Conservation (phyloP, 92 coral and sea anemone species). For the Siderastrea siderea region DNA sequence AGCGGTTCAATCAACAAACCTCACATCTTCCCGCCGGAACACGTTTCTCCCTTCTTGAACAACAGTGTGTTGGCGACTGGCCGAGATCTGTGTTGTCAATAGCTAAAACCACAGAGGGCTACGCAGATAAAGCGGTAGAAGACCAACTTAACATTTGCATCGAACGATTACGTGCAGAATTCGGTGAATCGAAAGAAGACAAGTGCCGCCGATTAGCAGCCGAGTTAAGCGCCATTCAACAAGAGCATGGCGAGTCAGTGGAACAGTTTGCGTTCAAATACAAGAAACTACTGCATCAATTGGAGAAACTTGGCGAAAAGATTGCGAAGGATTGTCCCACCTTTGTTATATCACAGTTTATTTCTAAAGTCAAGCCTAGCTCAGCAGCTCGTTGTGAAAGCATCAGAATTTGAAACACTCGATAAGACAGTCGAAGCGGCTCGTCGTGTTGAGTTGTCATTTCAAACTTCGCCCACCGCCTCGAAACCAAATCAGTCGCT, state of each 20-base stretch:
- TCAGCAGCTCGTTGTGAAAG: slow-evolving; percentile 76
- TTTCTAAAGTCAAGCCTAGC: slow-evolving; percentile 69
- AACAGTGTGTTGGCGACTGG: slow-evolving; percentile 76
- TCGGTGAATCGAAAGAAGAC: slow-evolving; percentile 53
- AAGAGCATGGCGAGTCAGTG: slow-evolving; percentile 62
- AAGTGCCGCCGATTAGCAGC: slow-evolving; percentile 55
- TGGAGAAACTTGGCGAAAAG: slow-evolving; percentile 74
- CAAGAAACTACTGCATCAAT: slow-evolving; percentile 67
- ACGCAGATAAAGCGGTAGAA: slow-evolving; percentile 53
- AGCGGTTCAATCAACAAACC: slow-evolving; percentile 69
- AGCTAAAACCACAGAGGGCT: slow-evolving; percentile 57
- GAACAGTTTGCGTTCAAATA: slow-evolving; percentile 69
- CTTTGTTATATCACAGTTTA: slow-evolving; percentile 76
- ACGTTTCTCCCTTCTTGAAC: slow-evolving; percentile 65
- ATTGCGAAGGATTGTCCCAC: slow-evolving; percentile 72
- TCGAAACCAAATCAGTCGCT: slow-evolving; percentile 42
- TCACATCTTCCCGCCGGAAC: slow-evolving; percentile 45
- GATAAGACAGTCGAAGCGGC: slow-evolving; percentile 74
- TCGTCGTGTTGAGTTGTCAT: slow-evolving; percentile 71
- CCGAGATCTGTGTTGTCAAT: slow-evolving; percentile 63
- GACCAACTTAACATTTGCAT: slow-evolving; percentile 53
- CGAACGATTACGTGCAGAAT: slow-evolving; percentile 32
- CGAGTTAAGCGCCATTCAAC: slow-evolving; percentile 44
- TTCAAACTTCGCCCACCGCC: slow-evolving; percentile 34
- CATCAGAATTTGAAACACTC: slow-evolving; percentile 60